Percentiles rank a stretch among this genome's conserved stretches.
Evolutionary conservation across 1,140 invertebrate species (phyloP).

Genomic region (Coelopa frigida): DNA sequence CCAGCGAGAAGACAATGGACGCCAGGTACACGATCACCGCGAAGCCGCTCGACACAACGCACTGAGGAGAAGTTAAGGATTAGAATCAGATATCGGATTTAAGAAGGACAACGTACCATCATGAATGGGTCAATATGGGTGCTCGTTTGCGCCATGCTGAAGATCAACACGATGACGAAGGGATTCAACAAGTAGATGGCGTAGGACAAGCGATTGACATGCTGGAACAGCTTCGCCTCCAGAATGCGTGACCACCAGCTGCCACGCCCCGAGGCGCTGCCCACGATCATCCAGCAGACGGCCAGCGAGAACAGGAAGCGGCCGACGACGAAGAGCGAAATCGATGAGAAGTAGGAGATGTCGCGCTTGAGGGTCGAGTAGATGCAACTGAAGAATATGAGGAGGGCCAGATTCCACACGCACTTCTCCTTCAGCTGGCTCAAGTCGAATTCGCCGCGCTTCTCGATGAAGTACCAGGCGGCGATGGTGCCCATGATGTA

Average conservation of each 20-base stretch:
- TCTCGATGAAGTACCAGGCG: slow-evolving; percentile 31
- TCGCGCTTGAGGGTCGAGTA: slow-evolving; percentile 36
- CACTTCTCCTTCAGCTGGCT: slow-evolving; percentile 22
- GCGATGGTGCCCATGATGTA: slow-evolving; percentile 33
- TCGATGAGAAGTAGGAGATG: slow-evolving; percentile 24
- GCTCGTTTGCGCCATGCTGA: slow-evolving; percentile 27
- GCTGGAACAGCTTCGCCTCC: slow-evolving; percentile 35
- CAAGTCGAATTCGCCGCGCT: slow-evolving; percentile 17
- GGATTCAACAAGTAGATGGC: slow-evolving; percentile 42
- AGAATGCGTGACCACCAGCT: slow-evolving; percentile 38
- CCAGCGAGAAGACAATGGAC: slow-evolving; percentile 35
- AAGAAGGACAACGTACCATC: slow-evolving; percentile 23
- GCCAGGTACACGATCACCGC: slow-evolving; percentile 32
- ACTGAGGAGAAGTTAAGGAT: slow-evolving; percentile 17
- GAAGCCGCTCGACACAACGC: slow-evolving; percentile 30
- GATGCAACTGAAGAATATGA: slow-evolving; percentile 27
- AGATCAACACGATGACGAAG: slow-evolving; percentile 32
- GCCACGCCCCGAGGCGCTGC: slow-evolving; percentile 31
- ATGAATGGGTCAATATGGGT: slow-evolving; percentile 36
- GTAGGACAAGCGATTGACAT: slow-evolving; percentile 38
- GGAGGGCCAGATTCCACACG: slow-evolving; percentile 28
- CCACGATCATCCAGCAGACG: slow-evolving; percentile 40
- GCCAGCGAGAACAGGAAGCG: slow-evolving; percentile 25
- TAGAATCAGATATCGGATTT: too few relatives aligned
- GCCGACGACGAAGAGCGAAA: slow-evolving; percentile 30